Evolutionary conservation across 2,888 invertebrate species (phyloP), one percentile per base, ranked within the genome.

Genomic region (Acrobasis repandana): DNA sequence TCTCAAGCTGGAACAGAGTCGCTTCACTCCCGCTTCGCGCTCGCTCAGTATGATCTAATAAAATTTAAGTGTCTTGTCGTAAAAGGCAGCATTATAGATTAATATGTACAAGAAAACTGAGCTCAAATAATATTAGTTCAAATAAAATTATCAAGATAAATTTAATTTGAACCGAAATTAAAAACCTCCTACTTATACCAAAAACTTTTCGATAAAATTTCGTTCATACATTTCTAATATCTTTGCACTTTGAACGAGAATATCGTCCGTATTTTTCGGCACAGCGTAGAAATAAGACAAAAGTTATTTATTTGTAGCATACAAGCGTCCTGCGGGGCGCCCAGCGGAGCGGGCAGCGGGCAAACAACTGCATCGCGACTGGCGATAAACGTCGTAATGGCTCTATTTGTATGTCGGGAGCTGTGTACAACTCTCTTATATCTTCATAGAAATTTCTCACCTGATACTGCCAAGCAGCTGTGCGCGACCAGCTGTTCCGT

Each of bases 141-240:
- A 9, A 49, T 18, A 9, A 10, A 10, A 20, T 20, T 20, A 48
- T 48, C 16, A 9, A 9, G 16, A 5, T 9, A 14, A 47, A 3
- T 6, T 4, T 20, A 9, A 9, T 49, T 49, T 18, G 6, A 11
- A 10, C 48, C 20, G 10, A 11, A 10, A 49, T 33, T 34, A 51
- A 34, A 28, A n/a, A 28, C 14, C 33, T 51, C 34, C n/a, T 34
- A 51, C 9, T 15, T 6, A 2, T 48, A 18, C 20, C 20, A 49
- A 49, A 50, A 10, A 15, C 34, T 28, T 33, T 33, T n/a, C 4
- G 34, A n/a, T 34, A 15, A 33, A 51, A 51, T 34, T 51, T 51
- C 34, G 51, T 51, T 51, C 14, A 9, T 33, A n/a, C 51, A 15
- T 20, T 51, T n/a, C 50, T n/a, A 33, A 51, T 51, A 51, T 51